Base-by-base conservation (phyloP, 2,888 invertebrate genomes). In the Drosophila austrosaltans region DNA sequence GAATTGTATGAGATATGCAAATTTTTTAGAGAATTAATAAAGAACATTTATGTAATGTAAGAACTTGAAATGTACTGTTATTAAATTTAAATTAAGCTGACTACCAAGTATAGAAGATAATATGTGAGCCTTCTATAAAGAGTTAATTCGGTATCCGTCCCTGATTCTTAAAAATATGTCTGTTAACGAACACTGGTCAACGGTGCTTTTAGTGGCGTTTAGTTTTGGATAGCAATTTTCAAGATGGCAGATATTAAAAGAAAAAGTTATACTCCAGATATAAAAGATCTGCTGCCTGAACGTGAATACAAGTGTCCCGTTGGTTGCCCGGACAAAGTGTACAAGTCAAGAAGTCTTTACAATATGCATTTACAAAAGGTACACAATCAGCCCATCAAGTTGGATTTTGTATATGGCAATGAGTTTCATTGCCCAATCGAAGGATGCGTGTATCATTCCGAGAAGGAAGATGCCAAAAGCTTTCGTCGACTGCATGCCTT, bases 221-320 rank as follows among this genome's bases (percentile, higher is more conserved):
- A 16, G 48, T 28, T n/a, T 10, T 10, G 5, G 1, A 10, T 12
- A 39, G 54, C 36, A 54, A 28, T 8, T 10, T 7, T 25, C 40
- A 12, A 42, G n/a, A 59, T 42, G 22, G 42, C 39, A 3, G 20
- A 20, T n/a, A 22, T 4, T 5, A 2, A 6, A 32, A 28, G 7
- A 12, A 25, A 48, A 48, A 3, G 7, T 4, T 25, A 12, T 53
- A 53, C 44, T 39, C 72, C 79, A 3, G 63, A 75, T 5, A 30
- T 59, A 2, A 36, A 5, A 5, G 78, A 81, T 3, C 39, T 81
- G 6, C 5, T 69, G n/a, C 71, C 80, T 25, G 2, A 5, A 20
- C 71, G 68, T 3, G 48, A 76, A 30, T 78, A 66, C 6, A 56
- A 10, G 3, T 81, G 80, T 39, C 5, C 53, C 1, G 44, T 39